Conservation (phyloP, 2,797 vertebrate species). For the Esox lucius region DNA sequence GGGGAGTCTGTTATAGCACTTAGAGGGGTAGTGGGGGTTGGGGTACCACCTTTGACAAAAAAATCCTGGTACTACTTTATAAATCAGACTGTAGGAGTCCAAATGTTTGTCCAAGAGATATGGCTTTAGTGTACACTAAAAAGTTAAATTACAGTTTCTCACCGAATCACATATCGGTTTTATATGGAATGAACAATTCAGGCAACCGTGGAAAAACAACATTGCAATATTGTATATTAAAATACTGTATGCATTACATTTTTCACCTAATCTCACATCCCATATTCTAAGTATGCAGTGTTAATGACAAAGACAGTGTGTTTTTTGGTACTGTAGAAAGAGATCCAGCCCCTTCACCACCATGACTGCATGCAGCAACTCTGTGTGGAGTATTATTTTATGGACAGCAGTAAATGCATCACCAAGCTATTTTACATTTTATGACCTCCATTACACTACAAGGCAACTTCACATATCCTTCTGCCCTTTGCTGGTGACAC, state of each 20-base stretch:
- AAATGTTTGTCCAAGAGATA: no score
- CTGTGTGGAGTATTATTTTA: constrained; percentile 54
- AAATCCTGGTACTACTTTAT: no score
- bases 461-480: constrained; percentile 59
- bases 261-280: neutral
- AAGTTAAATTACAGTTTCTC: no score
- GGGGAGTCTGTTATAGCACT: no score
- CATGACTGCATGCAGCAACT: constrained; percentile 17
- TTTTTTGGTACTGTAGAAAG: constrained; percentile 9
- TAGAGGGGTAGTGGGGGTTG: no score
- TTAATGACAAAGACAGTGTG: constrained; percentile 25
- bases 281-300: neutral
- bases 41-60: no score
- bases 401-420: constrained; percentile 61
- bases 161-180: no score
- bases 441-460: constrained; percentile 62
- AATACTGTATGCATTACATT: neutral
- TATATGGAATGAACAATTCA: neutral
- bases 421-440: constrained; percentile 67
- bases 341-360: constrained; percentile 28
- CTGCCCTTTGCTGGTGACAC: constrained; percentile 55
- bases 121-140: no score
- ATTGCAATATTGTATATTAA: neutral
- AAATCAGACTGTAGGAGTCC: no score
- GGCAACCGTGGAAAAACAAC: no score